Conservation (phyloP, 2,888 invertebrate genomes). For the Tenthredo amoena region DNA sequence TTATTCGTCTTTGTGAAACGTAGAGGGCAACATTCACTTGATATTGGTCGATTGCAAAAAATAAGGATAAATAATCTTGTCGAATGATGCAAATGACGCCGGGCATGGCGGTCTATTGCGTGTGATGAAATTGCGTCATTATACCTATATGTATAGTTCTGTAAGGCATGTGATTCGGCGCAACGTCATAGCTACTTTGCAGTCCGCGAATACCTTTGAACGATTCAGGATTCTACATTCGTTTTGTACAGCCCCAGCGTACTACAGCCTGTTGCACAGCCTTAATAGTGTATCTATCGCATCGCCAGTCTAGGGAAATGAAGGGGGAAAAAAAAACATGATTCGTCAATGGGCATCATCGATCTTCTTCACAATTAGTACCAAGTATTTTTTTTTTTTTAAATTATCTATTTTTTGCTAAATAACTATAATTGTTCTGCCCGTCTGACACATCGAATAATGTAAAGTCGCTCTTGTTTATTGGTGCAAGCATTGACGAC, state of each 20-base stretch:
- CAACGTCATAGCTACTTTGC: not conserved
- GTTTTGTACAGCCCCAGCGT: not conserved
- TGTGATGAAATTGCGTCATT: not conserved
- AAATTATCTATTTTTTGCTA: not conserved
- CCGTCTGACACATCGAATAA: not conserved
- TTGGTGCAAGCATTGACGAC: not conserved
- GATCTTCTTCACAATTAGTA: not conserved
- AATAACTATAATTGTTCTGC: not conserved
- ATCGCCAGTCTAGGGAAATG: not conserved
- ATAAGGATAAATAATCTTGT: not conserved
- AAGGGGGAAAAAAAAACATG: not conserved
- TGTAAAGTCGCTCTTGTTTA: not conserved
- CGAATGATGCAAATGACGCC: not conserved
- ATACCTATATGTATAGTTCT: not conserved
- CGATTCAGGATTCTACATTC: constrained; percentile 23
- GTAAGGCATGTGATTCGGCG: constrained; percentile 1
- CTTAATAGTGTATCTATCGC: not conserved
- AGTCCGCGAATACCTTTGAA: constrained; percentile 17
- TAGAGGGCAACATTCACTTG: not conserved
- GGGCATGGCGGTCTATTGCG: not conserved
- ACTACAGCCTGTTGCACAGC: constrained; percentile 18
- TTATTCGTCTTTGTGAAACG: not conserved
- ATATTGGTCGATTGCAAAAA: not conserved
- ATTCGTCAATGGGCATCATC: not conserved
- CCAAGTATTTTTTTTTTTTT: not conserved